These are phyloP conservation scores for Anadara kagoshimensis DNA, from an alignment of 1,140 invertebrate species.

Conservation along the genomic window DNA sequence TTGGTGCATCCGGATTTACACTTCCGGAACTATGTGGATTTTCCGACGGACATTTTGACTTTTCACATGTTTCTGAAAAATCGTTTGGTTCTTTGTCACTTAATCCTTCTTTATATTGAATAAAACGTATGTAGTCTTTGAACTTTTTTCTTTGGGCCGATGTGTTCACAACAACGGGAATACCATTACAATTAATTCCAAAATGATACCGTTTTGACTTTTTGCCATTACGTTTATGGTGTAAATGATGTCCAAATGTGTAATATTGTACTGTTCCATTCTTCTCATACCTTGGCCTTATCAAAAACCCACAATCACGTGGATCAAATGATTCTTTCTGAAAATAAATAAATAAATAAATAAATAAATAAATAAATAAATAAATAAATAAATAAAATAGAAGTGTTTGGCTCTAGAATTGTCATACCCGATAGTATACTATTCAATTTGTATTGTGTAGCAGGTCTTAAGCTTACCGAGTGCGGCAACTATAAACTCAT, in stretches of 20 bases:
- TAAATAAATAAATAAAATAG: too few species aligned
- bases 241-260: not conserved
- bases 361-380: conserved; percentile 6
- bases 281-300: conserved; percentile 2
- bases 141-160: conserved; percentile 2
- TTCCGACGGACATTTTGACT: not conserved
- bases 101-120: not conserved
- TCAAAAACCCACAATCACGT: conserved; percentile 22
- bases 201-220: conserved; percentile 5
- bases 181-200: not conserved
- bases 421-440: too few species aligned
- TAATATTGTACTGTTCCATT: not conserved
- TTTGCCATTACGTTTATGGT: not conserved
- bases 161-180: not conserved
- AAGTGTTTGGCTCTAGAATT: too few species aligned
- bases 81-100: not conserved
- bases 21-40: not conserved
- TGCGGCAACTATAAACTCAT: too few species aligned
- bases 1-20: not conserved
- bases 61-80: conserved; percentile 4
- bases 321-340: conserved; percentile 2
- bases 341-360: not conserved
- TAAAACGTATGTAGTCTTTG: conserved; percentile 11
- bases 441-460: too few species aligned
- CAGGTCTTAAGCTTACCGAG: too few species aligned